Evolutionary conservation across 2,888 invertebrate species (phyloP).

Genomic region (Tuberolachnus salignus): DNA sequence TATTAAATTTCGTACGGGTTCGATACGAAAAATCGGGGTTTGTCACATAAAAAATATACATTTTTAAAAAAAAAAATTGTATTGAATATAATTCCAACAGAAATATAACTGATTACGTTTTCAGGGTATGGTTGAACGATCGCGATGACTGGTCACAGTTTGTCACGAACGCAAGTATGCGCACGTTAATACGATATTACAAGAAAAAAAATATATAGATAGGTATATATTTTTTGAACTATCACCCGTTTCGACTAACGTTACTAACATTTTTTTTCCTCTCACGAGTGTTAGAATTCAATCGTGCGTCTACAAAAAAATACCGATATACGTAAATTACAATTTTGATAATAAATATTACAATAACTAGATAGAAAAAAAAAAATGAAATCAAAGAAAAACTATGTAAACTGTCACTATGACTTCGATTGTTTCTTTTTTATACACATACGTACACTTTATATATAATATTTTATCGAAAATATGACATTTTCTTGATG

Average conservation of each 20-base stretch:
- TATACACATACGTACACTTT: not conserved
- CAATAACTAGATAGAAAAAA: slow-evolving; percentile 12
- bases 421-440: slow-evolving; percentile 43
- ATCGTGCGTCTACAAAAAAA: slow-evolving; percentile 35
- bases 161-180: slow-evolving; percentile 27
- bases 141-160: slow-evolving; percentile 19
- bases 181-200: slow-evolving; percentile 28
- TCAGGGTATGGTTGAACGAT: slow-evolving; percentile 21
- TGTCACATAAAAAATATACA: too few species aligned
- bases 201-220: not conserved
- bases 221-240: slow-evolving; percentile 16
- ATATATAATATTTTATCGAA: slow-evolving; percentile 20
- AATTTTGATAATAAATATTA: slow-evolving; percentile 35
- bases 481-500: slow-evolving; percentile 19
- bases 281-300: slow-evolving; percentile 44
- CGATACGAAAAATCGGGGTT: too few species aligned
- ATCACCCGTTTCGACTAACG: slow-evolving; percentile 47
- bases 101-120: slow-evolving; percentile 23
- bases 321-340: slow-evolving; percentile 24
- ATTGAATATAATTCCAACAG: not conserved
- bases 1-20: too few species aligned
- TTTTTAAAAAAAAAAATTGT: not conserved
- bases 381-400: slow-evolving; percentile 18
- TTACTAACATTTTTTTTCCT: slow-evolving; percentile 38
- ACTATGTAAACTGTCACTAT: slow-evolving; percentile 24